Conservation (phyloP, 2,113 vertebrate species). For the Saccopteryx bilineata region DNA sequence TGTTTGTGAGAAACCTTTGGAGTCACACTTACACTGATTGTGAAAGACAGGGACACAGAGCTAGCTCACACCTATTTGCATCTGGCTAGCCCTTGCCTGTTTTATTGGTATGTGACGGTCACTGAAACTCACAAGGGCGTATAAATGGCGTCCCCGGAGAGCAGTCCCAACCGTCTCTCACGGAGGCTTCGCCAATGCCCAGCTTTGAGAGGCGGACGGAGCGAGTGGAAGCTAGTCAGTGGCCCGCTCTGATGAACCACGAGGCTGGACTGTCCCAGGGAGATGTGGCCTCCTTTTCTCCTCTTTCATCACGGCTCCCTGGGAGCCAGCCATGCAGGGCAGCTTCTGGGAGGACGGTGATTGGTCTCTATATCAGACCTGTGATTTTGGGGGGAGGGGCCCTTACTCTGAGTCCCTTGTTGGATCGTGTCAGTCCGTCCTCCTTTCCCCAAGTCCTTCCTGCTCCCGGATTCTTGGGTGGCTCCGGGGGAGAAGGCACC, state of each 20-base stretch:
- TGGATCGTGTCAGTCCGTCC: neutral
- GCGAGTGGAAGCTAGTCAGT: neutral
- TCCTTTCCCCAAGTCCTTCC: neutral
- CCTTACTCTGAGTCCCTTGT: neutral
- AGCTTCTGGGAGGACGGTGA: neutral
- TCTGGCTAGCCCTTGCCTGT: neutral
- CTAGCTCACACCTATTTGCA: neutral
- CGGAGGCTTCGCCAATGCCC: neutral
- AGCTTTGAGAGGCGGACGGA: neutral
- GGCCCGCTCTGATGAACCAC: neutral
- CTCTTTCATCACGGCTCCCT: neutral
- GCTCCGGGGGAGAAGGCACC: neutral
- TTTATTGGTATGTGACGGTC: neutral
- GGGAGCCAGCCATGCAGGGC: neutral
- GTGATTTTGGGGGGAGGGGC: neutral
- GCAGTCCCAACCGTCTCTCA: neutral
- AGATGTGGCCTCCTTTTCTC: neutral
- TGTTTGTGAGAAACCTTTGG: neutral
- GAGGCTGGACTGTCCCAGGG: neutral
- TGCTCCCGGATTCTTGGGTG: neutral
- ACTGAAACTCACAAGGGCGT: neutral
- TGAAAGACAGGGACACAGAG: slow-evolving; percentile 14
- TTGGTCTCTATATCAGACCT: neutral
- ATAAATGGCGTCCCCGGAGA: neutral
- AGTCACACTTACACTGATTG: neutral